Base-by-base conservation (phyloP, 2,113 vertebrate species). In the Apodemus sylvaticus region DNA sequence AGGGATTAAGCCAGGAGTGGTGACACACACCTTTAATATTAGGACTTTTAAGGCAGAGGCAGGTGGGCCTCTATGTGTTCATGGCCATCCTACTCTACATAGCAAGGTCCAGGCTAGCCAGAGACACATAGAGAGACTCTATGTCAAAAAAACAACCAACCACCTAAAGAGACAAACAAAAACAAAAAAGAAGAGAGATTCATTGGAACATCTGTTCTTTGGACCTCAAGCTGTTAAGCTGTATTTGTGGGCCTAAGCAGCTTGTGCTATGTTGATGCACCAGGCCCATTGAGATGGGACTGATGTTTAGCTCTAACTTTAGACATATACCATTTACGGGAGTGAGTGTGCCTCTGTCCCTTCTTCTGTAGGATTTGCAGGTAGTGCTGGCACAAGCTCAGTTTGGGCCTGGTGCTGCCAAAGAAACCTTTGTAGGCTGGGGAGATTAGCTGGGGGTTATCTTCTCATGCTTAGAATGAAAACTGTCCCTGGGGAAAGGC, bases 351-450 rank as follows among this genome's bases (percentile, higher is more conserved):
- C 64, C 77, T 96, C 85, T 94, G 76, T 90, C 74, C 66, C 68
- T 85, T 9, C 0, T 36, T 60, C 39, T 89, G 70, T 73, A 71
- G 60, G 29, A 81, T 90, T 62, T 90, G 90, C 79, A 97, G 91
- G 77, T 96, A 90, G 79, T 73, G 60, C 60, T 97, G 92, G 96
- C 88, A 86, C 64, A 81, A 92, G 85, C 85, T 96, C 82, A 93
- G 62, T 60, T 22, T 55, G 74, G 83, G 62, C 83, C 73, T 94
- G 55, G n/a, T 11, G 7, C 48, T 91, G 86, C 42, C 16, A 48
- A 60, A n/a, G 31, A 58, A n/a, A 70, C 13, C 29, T 66, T 66
- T 66, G 64, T 66, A 66, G 1, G 4, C 68, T 7, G 5, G 34
- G 22, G 11, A n/a, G 45, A 82, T 79, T 11, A 86, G 20, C 70